These are phyloP conservation scores for Cinclus mexicanus DNA, from an alignment of 2,113 vertebrate genomes.

Conservation along the genomic window DNA sequence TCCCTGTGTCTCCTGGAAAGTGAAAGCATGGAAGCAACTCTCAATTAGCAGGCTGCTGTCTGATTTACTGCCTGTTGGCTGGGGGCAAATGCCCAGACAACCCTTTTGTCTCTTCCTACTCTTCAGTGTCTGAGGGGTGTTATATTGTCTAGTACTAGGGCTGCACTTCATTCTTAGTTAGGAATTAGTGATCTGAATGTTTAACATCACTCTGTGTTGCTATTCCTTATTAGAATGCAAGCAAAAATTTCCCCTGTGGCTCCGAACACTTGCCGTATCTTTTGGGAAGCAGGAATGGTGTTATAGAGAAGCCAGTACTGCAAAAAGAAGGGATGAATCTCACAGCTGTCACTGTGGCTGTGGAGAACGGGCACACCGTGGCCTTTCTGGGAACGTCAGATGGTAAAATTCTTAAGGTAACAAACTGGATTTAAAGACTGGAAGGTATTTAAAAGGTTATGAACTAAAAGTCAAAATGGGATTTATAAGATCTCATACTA, in stretches of 20 bases:
- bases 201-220: slow-evolving; percentile 30
- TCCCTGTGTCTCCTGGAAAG: neutral
- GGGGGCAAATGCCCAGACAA: neutral
- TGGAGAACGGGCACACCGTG: slow-evolving; percentile 83
- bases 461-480: neutral
- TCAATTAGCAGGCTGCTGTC: neutral
- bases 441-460: neutral
- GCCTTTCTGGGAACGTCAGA: slow-evolving; percentile 87
- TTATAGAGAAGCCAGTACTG: slow-evolving; percentile 44
- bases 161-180: slow-evolving; percentile 10
- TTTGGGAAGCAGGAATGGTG: slow-evolving; percentile 82
- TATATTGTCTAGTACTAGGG: neutral
- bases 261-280: slow-evolving; percentile 92
- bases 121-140: neutral
- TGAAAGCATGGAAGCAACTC: neutral
- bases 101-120: neutral
- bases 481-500: neutral
- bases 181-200: slow-evolving; percentile 47
- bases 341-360: slow-evolving; percentile 84
- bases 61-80: neutral
- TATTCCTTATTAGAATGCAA: slow-evolving; percentile 65
- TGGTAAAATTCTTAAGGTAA: slow-evolving; percentile 86
- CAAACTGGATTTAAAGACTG: neutral
- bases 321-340: slow-evolving; percentile 75
- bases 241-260: slow-evolving; percentile 79